Base-by-base conservation (phyloP, 1,140 invertebrate genomes). In the Bilobella aurantiaca region DNA sequence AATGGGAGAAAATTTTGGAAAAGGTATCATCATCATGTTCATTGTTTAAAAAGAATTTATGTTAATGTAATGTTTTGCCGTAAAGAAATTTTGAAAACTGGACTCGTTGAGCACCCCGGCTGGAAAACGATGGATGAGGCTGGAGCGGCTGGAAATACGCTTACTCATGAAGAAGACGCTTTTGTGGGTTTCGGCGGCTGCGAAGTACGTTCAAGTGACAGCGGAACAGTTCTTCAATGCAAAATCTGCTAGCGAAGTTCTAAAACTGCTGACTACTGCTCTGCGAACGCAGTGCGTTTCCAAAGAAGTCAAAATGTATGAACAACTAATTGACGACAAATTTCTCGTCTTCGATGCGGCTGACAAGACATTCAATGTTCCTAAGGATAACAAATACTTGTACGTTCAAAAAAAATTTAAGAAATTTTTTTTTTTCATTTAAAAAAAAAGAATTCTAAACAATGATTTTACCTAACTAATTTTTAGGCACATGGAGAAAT, bases 321-420 rank as follows among this genome's bases (percentile, higher is more conserved):
- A 53, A 23, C 8, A 53, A 53, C 49, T 53, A 5, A 5, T 53
- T 14, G 8, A 12, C 5, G 49, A 53, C 5, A 53, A 53, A 8
- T 53, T 53, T 23, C 49, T 53, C 5, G 25, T 18, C 14, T 5
- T 53, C 12, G 23, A 23, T 23, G 49, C n/a, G n/a, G n/a, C 49
- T 53, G 49, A 53, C 49, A 53, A 53, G 25, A 53, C 49, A 23
- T 53, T 53, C 23, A 23, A 53, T 23, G 49, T 53, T 5, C 49
- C 49, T 5, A 53, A 53, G 21, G 49, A 53, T 23, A 53, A 53
- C 49, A 53, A 53, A 53, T 53, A 53, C 49, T 53, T 53, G 49
- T 16, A 53, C 14, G 12, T 18, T 42, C n/a, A n/a, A 42, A 42
- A 42, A 42, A 42, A 12, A 42, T 42, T 42, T 12, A 42, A 12